phyloP scores from a whole-genome alignment of 1,140 invertebrate genomes.

The Neodiprion lecontei region DNA sequence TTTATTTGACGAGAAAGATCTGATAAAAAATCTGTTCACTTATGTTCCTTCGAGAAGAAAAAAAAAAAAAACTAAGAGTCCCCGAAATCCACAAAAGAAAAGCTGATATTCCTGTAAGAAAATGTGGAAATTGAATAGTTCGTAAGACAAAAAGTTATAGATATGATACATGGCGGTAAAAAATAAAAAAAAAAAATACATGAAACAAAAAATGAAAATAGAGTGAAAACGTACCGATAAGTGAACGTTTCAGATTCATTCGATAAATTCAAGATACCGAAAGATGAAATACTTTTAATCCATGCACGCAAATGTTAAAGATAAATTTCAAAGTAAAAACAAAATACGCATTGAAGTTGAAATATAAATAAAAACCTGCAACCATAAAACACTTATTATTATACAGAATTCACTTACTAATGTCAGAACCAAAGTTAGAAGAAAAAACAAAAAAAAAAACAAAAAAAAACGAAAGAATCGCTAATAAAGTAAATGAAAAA shows the following conservation, averaged over 20 bases:
- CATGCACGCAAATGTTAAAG: background rate
- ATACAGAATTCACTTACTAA: background rate
- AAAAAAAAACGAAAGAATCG: background rate
- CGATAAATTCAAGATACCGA: background rate
- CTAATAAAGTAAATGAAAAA: background rate
- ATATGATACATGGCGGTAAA: no score
- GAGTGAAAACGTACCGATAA: background rate
- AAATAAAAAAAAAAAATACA: no score
- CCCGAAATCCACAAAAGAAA: background rate
- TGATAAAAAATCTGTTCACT: background rate
- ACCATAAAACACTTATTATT: conserved; percentile 1
- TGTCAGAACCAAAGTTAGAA: background rate
- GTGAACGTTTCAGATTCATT: background rate
- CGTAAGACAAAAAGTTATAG: background rate
- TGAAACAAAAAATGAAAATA: no score
- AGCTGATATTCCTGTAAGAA: background rate
- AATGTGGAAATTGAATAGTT: background rate
- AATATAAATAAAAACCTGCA: background rate
- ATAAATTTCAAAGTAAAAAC: background rate
- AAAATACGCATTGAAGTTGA: background rate
- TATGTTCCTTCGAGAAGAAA: no score
- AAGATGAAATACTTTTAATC: background rate
- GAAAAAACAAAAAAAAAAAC: conserved; percentile 8
- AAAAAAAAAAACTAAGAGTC: no score
- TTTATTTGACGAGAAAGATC: conserved; percentile 13